Evolutionary conservation across 2,888 invertebrate species (phyloP), one percentile per base, ranked within the genome.

Genomic region (Cistogaster globosa): DNA sequence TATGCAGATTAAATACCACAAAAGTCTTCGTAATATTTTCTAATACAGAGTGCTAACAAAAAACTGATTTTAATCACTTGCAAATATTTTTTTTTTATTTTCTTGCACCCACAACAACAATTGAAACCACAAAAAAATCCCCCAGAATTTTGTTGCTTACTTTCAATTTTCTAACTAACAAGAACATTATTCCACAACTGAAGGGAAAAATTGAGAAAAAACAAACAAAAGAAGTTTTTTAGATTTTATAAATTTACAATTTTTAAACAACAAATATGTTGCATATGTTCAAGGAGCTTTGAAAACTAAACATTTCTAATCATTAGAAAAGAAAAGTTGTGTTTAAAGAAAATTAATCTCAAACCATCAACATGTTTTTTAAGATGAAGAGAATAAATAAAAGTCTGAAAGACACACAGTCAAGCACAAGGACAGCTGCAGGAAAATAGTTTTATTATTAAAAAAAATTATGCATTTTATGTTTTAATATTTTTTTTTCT

Each of bases 221-320:
- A 42, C 12, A 42, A 4, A 48, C 9, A 14, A 12, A 45, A 45
- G 45, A 45, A 12, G 14, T 12, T 0, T 12, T 14, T 45, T 12
- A 14, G 12, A 14, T 14, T 12, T 45, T 18, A 18, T 53, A 7
- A 53, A 53, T n/a, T 0, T 1, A n/a, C 22, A 55, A 11, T 53
- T 26, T n/a, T 22, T 72, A 26, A 26, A 51, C 57, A 53, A 45
- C 32, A 71, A 78, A 74, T 57, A 18, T 78, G 57, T 74, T 85
- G 85, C 74, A 85, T 78, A 85, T 67, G 81, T 78, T 26, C 63
- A 51, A 85, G 82, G 78, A 81, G 53, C 60, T 85, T 38, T 68
- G 53, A 60, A 80, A 74, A 58, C 65, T 74, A 74, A 72, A 67
- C 51, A 38, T 72, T 63, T 63, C 42, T 45, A 69, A 42, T 60